Percentiles rank a stretch among this genome's conserved stretches.
phyloP scores from a whole-genome alignment of 2,113 vertebrate genomes.

The Bettongia penicillata region DNA sequence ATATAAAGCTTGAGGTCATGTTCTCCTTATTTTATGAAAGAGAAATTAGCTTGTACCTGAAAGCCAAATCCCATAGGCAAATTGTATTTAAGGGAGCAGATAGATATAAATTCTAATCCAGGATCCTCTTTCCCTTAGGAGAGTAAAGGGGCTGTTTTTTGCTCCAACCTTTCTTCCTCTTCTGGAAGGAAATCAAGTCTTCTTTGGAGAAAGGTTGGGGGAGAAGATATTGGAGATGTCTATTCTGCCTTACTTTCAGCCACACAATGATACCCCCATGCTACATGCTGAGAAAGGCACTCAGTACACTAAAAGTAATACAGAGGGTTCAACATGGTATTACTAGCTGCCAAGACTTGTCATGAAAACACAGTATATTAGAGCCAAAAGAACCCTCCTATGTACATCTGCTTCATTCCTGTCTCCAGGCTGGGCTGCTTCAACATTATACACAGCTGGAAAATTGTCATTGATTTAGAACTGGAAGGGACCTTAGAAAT shows the following conservation, averaged over 20 bases:
- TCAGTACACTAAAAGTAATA: neutral
- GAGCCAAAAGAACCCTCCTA: neutral
- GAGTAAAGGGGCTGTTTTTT: neutral
- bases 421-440: neutral
- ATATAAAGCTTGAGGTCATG: neutral
- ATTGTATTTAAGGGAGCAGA: neutral
- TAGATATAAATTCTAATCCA: neutral
- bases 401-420: neutral
- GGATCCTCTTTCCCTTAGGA: too few species aligned
- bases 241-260: neutral
- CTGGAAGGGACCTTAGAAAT: neutral
- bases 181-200: neutral
- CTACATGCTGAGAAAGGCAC: neutral
- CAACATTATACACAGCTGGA: neutral
- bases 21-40: neutral
- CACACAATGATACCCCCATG: neutral
- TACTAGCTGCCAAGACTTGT: neutral
- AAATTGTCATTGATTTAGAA: neutral
- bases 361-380: neutral
- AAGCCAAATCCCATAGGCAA: neutral
- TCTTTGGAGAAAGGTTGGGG: neutral
- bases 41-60: neutral
- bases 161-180: neutral
- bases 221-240: neutral
- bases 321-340: neutral